Conservation (phyloP, 2,113 vertebrate genomes). For the Pseudois nayaur region DNA sequence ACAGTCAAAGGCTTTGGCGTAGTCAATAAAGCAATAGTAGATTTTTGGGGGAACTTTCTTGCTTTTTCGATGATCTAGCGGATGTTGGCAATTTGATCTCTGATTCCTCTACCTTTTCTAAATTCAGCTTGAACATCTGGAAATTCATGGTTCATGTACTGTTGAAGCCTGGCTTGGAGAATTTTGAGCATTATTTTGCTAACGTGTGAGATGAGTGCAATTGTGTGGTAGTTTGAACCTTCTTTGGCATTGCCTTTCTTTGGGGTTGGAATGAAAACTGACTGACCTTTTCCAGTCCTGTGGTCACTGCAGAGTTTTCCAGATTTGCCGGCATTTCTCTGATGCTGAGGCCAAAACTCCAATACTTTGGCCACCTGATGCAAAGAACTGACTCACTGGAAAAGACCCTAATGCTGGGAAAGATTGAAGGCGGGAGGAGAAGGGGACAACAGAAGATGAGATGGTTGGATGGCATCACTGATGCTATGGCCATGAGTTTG, state of each 20-base stretch:
- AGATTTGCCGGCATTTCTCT: not conserved
- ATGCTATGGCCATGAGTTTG: not conserved
- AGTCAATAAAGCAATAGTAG: not conserved
- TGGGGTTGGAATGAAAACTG: not conserved
- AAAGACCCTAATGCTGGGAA: not conserved
- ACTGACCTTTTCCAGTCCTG: not conserved
- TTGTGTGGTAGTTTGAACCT: not conserved
- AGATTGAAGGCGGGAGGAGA: not conserved
- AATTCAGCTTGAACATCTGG: not conserved
- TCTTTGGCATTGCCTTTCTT: not conserved
- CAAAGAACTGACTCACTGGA: not conserved
- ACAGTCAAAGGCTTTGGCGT: not conserved
- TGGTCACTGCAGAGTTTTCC: not conserved
- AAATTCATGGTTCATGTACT: not conserved
- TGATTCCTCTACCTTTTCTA: not conserved
- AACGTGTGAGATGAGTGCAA: not conserved
- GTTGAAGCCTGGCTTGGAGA: not conserved
- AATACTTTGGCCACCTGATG: not conserved
- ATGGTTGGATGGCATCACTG: not conserved
- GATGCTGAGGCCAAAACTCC: not conserved
- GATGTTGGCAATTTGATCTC: not conserved
- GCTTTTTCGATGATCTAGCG: accelerated
- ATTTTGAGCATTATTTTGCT: not conserved
- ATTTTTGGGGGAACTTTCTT: not conserved
- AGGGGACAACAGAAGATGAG: not conserved